phyloP scores from a whole-genome alignment of 2,797 vertebrate genomes.

The Enteromius argenteus region DNA sequence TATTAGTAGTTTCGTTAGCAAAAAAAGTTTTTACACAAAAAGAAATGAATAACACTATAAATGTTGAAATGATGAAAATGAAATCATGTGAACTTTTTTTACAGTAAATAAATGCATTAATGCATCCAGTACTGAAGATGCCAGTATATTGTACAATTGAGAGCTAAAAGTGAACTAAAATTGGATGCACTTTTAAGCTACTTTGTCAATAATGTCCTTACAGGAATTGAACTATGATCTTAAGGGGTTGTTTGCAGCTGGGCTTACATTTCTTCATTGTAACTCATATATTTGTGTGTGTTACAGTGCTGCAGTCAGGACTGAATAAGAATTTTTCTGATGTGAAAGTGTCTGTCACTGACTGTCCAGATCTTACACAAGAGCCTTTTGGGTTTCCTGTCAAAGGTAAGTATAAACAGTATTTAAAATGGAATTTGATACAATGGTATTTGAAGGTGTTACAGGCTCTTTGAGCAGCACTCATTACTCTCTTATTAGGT shows the following conservation, averaged over 20 bases:
- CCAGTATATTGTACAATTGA: neutral
- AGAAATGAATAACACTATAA: neutral
- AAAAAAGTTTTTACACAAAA: neutral
- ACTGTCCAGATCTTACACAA: constrained; percentile 92
- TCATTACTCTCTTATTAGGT: constrained; percentile 73
- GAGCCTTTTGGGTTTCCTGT: constrained; percentile 92
- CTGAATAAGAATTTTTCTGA: constrained; percentile 89
- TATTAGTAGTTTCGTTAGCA: neutral
- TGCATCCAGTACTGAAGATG: neutral
- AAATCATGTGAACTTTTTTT: neutral
- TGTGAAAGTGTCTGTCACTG: constrained; percentile 86
- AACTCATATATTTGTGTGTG: neutral
- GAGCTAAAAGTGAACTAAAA: neutral
- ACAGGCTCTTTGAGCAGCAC: neutral
- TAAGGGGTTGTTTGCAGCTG: neutral
- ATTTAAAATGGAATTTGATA: neutral
- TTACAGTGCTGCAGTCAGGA: constrained; percentile 87
- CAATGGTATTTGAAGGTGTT: neutral
- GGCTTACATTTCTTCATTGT: neutral
- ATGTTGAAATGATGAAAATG: neutral
- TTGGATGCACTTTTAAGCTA: neutral
- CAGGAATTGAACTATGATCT: neutral
- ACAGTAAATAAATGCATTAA: neutral
- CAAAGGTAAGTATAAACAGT: constrained; percentile 81
- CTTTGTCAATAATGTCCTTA: neutral